Percentiles rank a stretch among this genome's conserved stretches.
Evolutionary conservation across 2,888 invertebrate species (phyloP).

Genomic region (Yponomeuta evonymella): DNA sequence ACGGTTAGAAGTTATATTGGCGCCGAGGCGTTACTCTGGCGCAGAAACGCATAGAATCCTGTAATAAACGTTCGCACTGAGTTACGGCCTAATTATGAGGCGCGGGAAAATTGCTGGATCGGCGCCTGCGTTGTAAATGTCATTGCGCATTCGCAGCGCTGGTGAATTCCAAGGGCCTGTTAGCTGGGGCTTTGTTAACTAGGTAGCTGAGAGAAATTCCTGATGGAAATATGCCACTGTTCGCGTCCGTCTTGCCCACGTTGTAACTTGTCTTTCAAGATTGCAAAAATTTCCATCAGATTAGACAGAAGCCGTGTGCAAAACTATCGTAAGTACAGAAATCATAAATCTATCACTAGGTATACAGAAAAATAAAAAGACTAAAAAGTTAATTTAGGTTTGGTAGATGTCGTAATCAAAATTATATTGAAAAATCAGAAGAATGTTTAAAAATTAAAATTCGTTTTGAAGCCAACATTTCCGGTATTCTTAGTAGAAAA

Average conservation of each 20-base stretch:
- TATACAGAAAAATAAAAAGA: no score
- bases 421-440: no score
- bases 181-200: background rate
- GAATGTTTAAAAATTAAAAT: no score
- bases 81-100: constrained; percentile 60
- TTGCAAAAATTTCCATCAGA: no score
- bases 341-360: no score
- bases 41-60: constrained; percentile 25
- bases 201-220: background rate
- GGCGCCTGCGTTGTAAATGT: constrained; percentile 13
- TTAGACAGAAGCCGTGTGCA: no score
- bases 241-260: background rate
- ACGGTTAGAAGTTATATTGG: constrained; percentile 1
- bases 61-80: constrained; percentile 47
- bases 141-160: constrained; percentile 5
- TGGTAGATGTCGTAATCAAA: no score
- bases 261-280: background rate
- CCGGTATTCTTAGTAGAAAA: background rate
- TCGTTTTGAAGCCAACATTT: no score
- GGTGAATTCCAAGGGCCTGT: constrained; percentile 3
- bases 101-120: constrained; percentile 14
- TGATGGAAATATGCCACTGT: background rate
- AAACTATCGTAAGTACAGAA: no score
- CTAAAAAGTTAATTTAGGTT: no score
- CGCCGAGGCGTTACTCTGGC: constrained; percentile 8